Evolutionary conservation across 2,113 vertebrate genomes (phyloP).

Genomic region (Stictonetta naevosa): DNA sequence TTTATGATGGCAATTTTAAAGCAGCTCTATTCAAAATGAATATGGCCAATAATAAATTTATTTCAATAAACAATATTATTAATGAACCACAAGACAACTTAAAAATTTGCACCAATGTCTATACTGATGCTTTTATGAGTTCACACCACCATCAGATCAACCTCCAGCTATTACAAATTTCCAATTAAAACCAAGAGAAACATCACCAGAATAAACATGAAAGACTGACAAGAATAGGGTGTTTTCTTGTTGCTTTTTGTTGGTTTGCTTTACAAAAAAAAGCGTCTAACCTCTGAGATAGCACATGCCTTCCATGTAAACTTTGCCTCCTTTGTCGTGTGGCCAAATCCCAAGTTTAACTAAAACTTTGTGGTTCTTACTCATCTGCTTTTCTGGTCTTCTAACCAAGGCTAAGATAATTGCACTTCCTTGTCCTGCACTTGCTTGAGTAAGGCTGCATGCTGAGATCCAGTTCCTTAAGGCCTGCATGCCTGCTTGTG

Average conservation of each 20-base stretch:
- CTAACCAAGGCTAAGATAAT: background rate
- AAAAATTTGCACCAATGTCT: background rate
- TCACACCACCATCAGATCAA: background rate
- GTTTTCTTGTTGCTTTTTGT: background rate
- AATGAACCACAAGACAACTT: background rate
- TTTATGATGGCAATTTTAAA: constrained; percentile 7
- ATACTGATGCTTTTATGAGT: background rate
- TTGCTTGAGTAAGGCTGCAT: background rate
- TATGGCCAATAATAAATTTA: background rate
- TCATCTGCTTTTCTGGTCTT: background rate
- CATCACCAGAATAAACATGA: background rate
- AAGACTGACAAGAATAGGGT: background rate
- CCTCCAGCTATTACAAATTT: background rate
- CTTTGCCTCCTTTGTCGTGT: background rate
- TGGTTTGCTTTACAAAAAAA: background rate
- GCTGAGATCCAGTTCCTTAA: background rate
- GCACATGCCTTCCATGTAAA: background rate
- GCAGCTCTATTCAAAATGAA: background rate
- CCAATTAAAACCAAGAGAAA: background rate
- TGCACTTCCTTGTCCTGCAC: background rate
- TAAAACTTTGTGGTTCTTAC: background rate
- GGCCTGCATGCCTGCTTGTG: background rate
- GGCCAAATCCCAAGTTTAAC: background rate
- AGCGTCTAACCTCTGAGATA: background rate
- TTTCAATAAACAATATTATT: background rate